These are phyloP conservation scores for Rhyacophila evoluta DNA, from an alignment of 2,888 invertebrate genomes.

Conservation along the genomic window DNA sequence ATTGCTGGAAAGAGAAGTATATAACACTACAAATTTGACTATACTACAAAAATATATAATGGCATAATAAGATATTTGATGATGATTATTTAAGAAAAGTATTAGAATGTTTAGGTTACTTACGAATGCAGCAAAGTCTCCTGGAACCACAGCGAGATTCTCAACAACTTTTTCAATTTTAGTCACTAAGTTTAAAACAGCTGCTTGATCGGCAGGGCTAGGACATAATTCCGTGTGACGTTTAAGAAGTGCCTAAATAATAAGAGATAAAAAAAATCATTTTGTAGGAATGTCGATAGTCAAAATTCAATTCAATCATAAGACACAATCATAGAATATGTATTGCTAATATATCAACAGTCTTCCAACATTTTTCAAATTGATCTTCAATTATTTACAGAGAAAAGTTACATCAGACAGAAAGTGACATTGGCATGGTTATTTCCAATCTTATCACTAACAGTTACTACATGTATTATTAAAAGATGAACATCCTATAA, in stretches of 20 bases:
- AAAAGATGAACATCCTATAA: too few relatives aligned
- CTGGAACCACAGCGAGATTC: slow-evolving; percentile 93
- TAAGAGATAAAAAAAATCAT: too few relatives aligned
- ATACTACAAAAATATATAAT: background rate
- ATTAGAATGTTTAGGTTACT: slow-evolving; percentile 63
- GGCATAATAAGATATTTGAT: background rate
- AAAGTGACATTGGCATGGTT: too few relatives aligned
- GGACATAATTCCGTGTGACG: slow-evolving; percentile 94
- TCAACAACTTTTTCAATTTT: slow-evolving; percentile 96
- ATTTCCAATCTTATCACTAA: too few relatives aligned
- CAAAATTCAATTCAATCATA: too few relatives aligned
- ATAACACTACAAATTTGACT: background rate
- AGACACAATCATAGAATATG: too few relatives aligned
- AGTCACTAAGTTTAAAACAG: slow-evolving; percentile 92
- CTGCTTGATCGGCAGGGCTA: slow-evolving; percentile 89
- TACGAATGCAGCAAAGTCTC: slow-evolving; percentile 95
- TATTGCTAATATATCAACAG: too few relatives aligned
- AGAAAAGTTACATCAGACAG: too few relatives aligned
- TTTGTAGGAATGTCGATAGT: too few relatives aligned
- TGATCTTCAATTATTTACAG: too few relatives aligned
- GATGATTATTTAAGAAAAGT: background rate
- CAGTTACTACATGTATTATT: too few relatives aligned
- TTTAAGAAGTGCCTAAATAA: slow-evolving; percentile 88
- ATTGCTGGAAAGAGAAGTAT: slow-evolving; percentile 72
- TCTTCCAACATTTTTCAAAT: too few relatives aligned